Conservation (phyloP, 2,888 invertebrate genomes). For the Schizotus pectinicornis region DNA sequence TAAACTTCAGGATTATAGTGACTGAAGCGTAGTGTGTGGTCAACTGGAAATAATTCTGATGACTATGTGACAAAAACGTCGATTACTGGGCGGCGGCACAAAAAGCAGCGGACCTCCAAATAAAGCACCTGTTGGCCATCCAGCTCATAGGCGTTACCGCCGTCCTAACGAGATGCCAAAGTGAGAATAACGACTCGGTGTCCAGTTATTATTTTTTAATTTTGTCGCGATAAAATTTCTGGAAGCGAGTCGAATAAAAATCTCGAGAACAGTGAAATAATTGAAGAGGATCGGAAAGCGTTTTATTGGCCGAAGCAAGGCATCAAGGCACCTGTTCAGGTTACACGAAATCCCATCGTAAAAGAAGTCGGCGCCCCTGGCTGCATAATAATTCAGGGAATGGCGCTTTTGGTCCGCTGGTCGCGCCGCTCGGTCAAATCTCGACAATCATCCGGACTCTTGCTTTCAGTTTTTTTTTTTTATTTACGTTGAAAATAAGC, state of each 20-base stretch:
- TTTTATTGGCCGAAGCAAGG: no score
- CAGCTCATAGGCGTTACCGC: constrained; percentile 7
- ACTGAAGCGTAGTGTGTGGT: constrained; percentile 14
- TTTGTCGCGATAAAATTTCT: no score
- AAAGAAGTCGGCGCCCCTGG: constrained; percentile 9
- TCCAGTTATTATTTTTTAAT: no score
- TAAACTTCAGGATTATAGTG: background rate
- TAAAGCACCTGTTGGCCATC: constrained; percentile 6
- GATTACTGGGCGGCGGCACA: constrained; percentile 8
- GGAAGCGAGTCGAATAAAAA: background rate
- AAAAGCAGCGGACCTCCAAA: constrained; percentile 2
- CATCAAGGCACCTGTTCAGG: constrained; percentile 7
- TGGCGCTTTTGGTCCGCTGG: constrained; percentile 11
- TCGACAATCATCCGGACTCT: constrained; percentile 12
- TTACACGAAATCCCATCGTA: constrained; percentile 6
- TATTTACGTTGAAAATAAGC: constrained; percentile 15
- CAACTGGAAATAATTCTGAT: constrained; percentile 11
- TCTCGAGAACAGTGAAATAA: background rate
- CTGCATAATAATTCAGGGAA: constrained; percentile 15
- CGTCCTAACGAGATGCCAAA: background rate
- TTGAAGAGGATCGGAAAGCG: no score
- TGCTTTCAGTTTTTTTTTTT: constrained; percentile 6
- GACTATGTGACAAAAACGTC: constrained; percentile 11
- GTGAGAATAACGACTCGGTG: background rate
- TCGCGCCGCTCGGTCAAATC: constrained; percentile 9